phyloP scores from a whole-genome alignment of 1,140 invertebrate genomes.

The Macrotrachela quadricornifera region DNA sequence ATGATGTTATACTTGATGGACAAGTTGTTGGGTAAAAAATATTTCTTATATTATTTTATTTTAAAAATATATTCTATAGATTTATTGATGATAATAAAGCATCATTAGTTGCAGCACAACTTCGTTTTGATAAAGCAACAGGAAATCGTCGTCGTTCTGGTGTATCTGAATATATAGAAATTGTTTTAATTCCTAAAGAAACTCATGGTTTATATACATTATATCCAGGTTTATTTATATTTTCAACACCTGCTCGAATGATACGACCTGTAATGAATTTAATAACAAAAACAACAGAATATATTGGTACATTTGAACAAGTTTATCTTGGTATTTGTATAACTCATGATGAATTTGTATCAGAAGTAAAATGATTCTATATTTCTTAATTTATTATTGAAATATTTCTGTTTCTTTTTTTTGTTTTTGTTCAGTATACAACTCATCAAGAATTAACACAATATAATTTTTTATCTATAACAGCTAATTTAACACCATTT shows the following conservation, averaged over 20 bases:
- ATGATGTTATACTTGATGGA: neutral
- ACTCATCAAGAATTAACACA: constrained; percentile 75
- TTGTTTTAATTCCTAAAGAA: constrained; percentile 38
- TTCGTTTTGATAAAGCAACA: neutral
- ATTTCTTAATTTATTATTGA: neutral
- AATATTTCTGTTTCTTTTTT: neutral
- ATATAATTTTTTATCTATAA: constrained; percentile 64
- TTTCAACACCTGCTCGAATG: constrained; percentile 57
- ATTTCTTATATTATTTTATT: neutral
- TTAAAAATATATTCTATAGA: neutral
- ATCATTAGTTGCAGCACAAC: no score
- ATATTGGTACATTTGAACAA: constrained; percentile 87
- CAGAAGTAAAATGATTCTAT: neutral
- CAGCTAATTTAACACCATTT: constrained; percentile 84
- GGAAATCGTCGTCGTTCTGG: constrained; percentile 35
- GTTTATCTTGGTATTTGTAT: constrained; percentile 42
- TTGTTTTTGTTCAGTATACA: constrained; percentile 34
- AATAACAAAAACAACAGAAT: constrained; percentile 47
- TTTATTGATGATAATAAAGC: neutral
- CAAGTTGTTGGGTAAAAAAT: neutral
- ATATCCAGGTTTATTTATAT: constrained; percentile 74
- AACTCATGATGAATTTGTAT: constrained; percentile 2
- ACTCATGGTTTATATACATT: constrained; percentile 16
- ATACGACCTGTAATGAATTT: constrained; percentile 82
- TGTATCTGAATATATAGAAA: constrained; percentile 53